These are phyloP conservation scores for Saturnia pavonia DNA, from an alignment of 2,888 invertebrate species.

Conservation along the genomic window DNA sequence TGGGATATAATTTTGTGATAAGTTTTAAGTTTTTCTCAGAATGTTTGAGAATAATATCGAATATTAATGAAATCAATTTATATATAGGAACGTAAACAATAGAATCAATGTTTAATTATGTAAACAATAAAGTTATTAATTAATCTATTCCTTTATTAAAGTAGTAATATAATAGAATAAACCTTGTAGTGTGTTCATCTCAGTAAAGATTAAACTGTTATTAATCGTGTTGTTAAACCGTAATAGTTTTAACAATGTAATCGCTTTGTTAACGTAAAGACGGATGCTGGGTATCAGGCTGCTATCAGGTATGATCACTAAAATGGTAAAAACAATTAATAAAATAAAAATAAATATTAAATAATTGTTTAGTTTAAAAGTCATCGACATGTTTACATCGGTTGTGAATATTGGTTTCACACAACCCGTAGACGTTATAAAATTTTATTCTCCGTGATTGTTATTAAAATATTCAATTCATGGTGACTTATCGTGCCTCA, in stretches of 20 bases:
- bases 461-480: conserved; percentile 54
- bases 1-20: not conserved
- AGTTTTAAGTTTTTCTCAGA: too few relatives aligned
- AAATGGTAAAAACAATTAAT: too few relatives aligned
- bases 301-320: not conserved
- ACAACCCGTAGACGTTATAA: conserved; percentile 20
- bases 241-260: not conserved
- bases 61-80: too few relatives aligned
- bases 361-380: not conserved
- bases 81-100: not conserved
- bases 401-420: conserved; percentile 13
- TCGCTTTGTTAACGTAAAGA: too few relatives aligned
- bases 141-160: too few relatives aligned
- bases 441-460: conserved; percentile 31
- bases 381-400: conserved; percentile 18
- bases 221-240: too few relatives aligned
- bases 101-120: too few relatives aligned
- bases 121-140: too few relatives aligned
- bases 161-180: too few relatives aligned
- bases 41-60: too few relatives aligned
- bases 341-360: not conserved
- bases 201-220: too few relatives aligned
- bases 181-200: not conserved
- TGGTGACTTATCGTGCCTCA: conserved; percentile 48
- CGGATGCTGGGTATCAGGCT: too few relatives aligned